Evolutionary conservation across 2,113 vertebrate species (phyloP), one percentile per base, ranked within the genome.

Genomic region (Atlantisia rogersi): DNA sequence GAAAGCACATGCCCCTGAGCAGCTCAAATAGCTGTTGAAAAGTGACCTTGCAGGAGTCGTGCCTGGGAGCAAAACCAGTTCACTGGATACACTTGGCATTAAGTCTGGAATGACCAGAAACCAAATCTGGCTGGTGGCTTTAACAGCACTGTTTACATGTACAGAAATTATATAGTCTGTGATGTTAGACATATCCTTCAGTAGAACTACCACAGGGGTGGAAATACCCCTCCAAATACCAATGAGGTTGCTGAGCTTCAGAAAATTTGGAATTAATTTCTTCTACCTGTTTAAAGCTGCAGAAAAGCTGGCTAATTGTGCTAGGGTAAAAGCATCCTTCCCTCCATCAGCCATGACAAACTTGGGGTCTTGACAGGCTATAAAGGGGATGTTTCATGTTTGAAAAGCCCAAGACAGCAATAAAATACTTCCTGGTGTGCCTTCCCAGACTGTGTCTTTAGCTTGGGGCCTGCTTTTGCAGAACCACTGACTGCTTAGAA

Each of bases 131-230:
- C 37, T 29, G 12, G 22, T 2, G 1, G 20, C 24, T 18, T 12
- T 20, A 64, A 18, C 13, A 26, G 44, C 32, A 29, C 10, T 62
- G 4, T 58, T 48, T 46, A 19, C 22, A 10, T 0, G 7, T 8
- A 31, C 14, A 86, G 37, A 58, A 71, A 65, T 48, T 11, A 19
- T 32, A 21, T 2, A 37, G 29, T 11, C 40, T 31, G 31, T 12
- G n/a, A 9, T 12, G 40, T 13, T 8, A 12, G 19, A 26, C 0
- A 0, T 39, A 22, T 14, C 56, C 11, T 21, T 83, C 35, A 53
- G 68, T 2, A 88, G 15, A 60, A 63, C 35, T 35, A 46, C 53
- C 53, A 10, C 15, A 28, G 15, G 25, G 15, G 28, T 52, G 28
- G 15, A 44, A 44, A 44, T 3, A 25, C 14, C 22, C 40, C 3